Evolutionary conservation across 2,888 invertebrate genomes (phyloP).

Genomic region (Mechanitis messenoides): DNA sequence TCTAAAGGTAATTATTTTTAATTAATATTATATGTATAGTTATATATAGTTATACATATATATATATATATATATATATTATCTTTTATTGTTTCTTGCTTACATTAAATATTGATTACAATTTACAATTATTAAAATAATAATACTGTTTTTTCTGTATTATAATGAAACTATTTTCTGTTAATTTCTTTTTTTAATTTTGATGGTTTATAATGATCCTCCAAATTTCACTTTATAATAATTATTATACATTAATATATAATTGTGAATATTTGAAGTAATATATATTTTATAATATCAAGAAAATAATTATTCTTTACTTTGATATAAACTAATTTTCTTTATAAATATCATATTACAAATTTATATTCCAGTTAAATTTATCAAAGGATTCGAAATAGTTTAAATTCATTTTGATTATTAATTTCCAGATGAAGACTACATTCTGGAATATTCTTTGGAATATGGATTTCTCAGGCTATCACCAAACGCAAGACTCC

Average conservation of each 20-base stretch:
- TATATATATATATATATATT: neutral
- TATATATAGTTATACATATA: conserved; percentile 9
- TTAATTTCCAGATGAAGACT: conserved; percentile 85
- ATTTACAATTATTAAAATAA: neutral
- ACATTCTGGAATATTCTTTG: conserved; percentile 97
- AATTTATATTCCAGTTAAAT: no score
- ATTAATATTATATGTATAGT: neutral
- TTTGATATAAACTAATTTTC: no score
- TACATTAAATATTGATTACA: neutral
- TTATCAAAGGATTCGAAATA: no score
- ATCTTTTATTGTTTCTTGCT: no score
- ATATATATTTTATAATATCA: no score
- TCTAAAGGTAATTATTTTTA: conserved; percentile 51
- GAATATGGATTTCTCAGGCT: conserved; percentile 97
- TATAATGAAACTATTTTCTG: conserved; percentile 14
- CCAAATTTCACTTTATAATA: no score
- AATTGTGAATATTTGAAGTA: no score
- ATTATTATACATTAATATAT: no score
- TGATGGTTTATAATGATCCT: no score
- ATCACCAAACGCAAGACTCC: conserved; percentile 89
- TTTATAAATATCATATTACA: no score
- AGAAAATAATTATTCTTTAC: no score
- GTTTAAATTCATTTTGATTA: no score
- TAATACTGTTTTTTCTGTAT: neutral
- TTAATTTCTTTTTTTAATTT: neutral